Conservation (phyloP, 2,797 vertebrate species). For the Pantherophis alleghaniensis region DNA sequence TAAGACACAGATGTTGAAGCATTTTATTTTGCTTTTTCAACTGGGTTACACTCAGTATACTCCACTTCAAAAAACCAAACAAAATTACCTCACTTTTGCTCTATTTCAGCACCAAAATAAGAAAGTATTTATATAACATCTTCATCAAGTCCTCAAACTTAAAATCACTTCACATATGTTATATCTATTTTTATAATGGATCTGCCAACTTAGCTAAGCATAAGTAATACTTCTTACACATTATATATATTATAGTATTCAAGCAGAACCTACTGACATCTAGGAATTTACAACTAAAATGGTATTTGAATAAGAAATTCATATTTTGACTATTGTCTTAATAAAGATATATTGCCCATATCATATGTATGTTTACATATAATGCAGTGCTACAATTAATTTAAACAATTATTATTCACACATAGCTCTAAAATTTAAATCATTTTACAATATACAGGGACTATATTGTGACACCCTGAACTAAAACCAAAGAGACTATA, state of each 20-base stretch:
- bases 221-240: neutral
- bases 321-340: neutral
- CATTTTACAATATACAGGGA: neutral
- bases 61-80: neutral
- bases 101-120: neutral
- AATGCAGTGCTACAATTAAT: neutral
- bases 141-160: neutral
- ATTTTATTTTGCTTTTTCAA: neutral
- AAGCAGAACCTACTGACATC: neutral
- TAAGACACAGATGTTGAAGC: neutral
- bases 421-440: neutral
- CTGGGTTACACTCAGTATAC: neutral
- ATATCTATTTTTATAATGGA: neutral
- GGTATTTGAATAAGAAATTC: neutral
- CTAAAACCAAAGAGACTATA: neutral
- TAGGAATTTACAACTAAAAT: neutral
- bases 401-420: neutral
- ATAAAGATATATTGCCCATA: neutral
- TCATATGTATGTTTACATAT: neutral
- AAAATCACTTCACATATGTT: neutral
- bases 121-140: neutral
- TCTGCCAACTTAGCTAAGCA: neutral
- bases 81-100: neutral
- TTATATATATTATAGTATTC: neutral
- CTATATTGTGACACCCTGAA: neutral